A percentile compares a stretch with the other conserved stretches of the same genome.
Conservation (phyloP, 2,113 vertebrate genomes). For the Steatornis caripensis region DNA sequence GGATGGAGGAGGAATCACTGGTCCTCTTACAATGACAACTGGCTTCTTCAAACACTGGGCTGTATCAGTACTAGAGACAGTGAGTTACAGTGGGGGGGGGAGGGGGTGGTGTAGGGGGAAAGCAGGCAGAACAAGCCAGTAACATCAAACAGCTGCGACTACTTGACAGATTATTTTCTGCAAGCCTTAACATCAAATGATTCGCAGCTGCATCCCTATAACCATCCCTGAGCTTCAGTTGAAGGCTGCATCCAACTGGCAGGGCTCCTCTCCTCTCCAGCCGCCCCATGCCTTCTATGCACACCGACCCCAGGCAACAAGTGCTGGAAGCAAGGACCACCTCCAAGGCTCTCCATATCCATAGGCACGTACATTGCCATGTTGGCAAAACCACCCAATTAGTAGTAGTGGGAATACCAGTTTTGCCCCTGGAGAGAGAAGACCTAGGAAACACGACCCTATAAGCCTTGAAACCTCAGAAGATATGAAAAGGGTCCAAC, state of each 20-base stretch:
- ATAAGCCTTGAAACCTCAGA: neutral
- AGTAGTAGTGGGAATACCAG: neutral
- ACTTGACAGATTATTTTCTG: neutral
- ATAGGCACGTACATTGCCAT: fast-evolving
- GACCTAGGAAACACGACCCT: neutral
- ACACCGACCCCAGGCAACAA: too few relatives aligned
- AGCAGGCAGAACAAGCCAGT: neutral
- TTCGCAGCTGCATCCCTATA: neutral
- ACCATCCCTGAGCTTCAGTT: neutral
- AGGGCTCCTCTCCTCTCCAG: neutral
- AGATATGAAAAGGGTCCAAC: neutral
- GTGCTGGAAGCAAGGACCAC: neutral
- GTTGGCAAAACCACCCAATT: neutral
- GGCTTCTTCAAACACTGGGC: neutral
- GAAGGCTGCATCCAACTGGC: neutral
- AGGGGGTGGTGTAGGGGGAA: fast-evolving
- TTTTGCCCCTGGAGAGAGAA: neutral
- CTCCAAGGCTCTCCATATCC: fast-evolving
- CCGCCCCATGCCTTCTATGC: fast-evolving
- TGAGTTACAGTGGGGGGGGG: neutral
- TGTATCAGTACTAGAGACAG: neutral
- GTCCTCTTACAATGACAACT: neutral
- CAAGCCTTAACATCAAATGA: neutral
- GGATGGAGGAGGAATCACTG: neutral
- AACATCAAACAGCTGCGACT: neutral